Base-by-base conservation (phyloP, 2,113 vertebrate species). In the Setophaga kirtlandii region DNA sequence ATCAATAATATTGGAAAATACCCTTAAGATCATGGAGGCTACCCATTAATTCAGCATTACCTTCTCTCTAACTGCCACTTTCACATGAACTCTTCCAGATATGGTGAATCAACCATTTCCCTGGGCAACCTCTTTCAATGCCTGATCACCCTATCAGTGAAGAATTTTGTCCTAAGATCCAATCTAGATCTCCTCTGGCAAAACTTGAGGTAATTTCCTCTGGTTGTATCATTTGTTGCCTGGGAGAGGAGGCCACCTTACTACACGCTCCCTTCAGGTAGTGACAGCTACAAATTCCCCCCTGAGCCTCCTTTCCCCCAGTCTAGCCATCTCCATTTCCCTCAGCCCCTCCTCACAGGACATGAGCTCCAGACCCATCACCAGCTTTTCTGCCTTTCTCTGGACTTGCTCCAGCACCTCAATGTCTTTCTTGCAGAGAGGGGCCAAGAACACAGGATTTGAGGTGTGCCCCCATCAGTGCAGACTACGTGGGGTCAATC, bases 401-500 rank as follows among this genome's bases (percentile, higher is more conserved):
- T 55, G 63, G 25, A 47, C 17, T 15, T 10, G 5, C 6, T 47
- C 9, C 24, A 83, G 11, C 5, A 25, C 16, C 21, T 47, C 16
- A 53, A 6, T 30, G 4, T 35, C n/a, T 60, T 53, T 22, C 13
- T 53, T 47, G 30, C 42, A 55, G 39, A 10, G 13, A 27, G 17
- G 14, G 10, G 9, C 24, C 24, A n/a, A 35, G 42, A 55, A 28
- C 18, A 69, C 10, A 62, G 22, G 18, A 76, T 47, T 27, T 11
- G 9, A 63, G 12, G 2, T 23, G 25, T 31, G 8, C 10, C 15
- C 23, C 19, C 11, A 5, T 6, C 41, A 35, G 3, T n/a, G 41
- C 22, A 0, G 0, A 37, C 25, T 47, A 25, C 11, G 4, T 1
- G 9, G 9, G 12, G 13, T 15, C 5, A 6, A 11, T 62, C 23